Conservation (phyloP, 2,113 vertebrate species). For the Cricetomys ansorgei region DNA sequence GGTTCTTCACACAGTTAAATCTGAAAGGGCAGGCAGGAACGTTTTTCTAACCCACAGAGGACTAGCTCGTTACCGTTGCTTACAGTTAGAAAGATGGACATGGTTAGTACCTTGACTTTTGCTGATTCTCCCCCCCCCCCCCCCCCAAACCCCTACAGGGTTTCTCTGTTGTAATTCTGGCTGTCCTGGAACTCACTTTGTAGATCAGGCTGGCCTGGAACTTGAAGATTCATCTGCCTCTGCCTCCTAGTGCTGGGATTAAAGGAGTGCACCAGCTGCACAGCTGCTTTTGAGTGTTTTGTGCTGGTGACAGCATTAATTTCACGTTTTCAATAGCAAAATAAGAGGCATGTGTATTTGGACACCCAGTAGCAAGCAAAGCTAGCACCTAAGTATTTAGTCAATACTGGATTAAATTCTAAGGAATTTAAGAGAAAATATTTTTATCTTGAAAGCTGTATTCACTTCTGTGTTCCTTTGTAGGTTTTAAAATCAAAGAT, state of each 20-base stretch:
- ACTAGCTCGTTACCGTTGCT: neutral
- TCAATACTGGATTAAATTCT: neutral
- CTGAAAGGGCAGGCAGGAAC: neutral
- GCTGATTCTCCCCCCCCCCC: too few relatives aligned
- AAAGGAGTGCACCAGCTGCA: too few relatives aligned
- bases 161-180: too few relatives aligned
- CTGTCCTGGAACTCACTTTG: too few relatives aligned
- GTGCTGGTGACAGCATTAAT: neutral
- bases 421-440: neutral
- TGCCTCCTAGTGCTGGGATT: too few relatives aligned
- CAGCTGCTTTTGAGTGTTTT: too few relatives aligned
- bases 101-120: too few relatives aligned
- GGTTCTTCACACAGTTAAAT: neutral
- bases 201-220: too few relatives aligned
- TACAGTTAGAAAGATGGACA: neutral
- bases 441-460: conserved; percentile 8
- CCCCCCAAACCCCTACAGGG: too few relatives aligned
- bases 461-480: conserved; percentile 73
- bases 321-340: neutral
- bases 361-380: neutral
- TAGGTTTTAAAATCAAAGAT: conserved; percentile 94
- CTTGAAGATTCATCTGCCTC: too few relatives aligned
- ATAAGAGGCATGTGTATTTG: neutral
- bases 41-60: neutral
- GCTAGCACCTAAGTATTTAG: neutral